Conservation (phyloP, 2,113 vertebrate species). For the Grus americana region DNA sequence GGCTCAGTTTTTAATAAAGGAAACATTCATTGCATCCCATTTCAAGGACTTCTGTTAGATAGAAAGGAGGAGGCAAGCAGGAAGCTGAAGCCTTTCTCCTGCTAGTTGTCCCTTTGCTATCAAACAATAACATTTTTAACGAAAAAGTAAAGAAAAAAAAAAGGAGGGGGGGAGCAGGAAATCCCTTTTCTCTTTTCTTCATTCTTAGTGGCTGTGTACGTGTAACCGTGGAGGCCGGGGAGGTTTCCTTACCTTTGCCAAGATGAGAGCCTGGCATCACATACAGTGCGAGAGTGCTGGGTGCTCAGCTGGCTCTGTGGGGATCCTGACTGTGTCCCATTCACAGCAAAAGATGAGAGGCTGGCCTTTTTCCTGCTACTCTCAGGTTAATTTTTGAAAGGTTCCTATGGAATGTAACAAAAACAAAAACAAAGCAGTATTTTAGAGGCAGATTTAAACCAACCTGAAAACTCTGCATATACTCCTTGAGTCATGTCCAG, state of each 20-base stretch:
- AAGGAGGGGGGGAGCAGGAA: not conserved
- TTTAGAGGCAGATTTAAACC: not conserved
- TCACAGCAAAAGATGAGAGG: constrained; percentile 17
- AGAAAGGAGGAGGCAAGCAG: not conserved
- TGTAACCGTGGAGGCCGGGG: not conserved
- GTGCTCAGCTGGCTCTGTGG: not conserved
- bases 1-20: constrained; percentile 52
- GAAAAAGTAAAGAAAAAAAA: not conserved
- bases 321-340: not conserved
- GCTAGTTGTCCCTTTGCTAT: not conserved
- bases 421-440: not conserved
- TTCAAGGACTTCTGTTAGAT: constrained; percentile 45
- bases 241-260: not conserved
- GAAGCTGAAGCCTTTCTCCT: not conserved
- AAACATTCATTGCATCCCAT: constrained; percentile 44
- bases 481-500: not conserved
- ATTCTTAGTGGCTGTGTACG: not conserved
- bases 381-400: constrained; percentile 33
- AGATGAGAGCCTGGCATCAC: not conserved
- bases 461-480: not conserved
- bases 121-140: not conserved
- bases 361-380: constrained; percentile 19
- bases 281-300: not conserved
- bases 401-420: not conserved
- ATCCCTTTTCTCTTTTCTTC: not conserved